Evolutionary conservation across 2,113 vertebrate genomes (phyloP), one percentile per base, ranked within the genome.

Genomic region (Eulacestoma nigropectus): DNA sequence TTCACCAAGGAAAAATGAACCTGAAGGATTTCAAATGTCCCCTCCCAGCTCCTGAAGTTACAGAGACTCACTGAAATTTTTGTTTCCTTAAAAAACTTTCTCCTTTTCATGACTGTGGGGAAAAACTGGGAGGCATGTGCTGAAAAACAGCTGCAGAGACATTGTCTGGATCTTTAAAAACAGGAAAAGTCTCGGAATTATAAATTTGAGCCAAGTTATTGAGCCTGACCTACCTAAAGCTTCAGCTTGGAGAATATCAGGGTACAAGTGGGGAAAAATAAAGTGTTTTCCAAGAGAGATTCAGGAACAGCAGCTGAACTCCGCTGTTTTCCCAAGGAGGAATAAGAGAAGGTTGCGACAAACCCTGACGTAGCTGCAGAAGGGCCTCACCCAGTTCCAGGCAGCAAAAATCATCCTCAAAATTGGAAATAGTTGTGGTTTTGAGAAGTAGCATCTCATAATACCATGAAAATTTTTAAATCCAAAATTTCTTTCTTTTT

Each of bases 391-490:
- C 37, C 13, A 13, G 15, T 10, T 59, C 35, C 49, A 77, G n/a
- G 41, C 53, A 87, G 57, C 25, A 46, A 83, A 64, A 50, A 17
- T 29, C 39, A 29, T 12, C 39, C 39, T 49, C 25, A 29, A 11
- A 16, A 69, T 1, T 56, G 30, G 30, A 64, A 42, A 87, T 21
- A 33, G 11, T 70, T 49, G 11, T 1, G 5, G 13, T 30, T 62
- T 29, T 37, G 11, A 52, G 17, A 13, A 23, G 33, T 22, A 23
- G 32, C 1, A 2, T 5, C 69, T 68, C 15, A 5, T 32, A 55
- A 29, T 9, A 32, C 1, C 10, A 2, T 1, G 3, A 0, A 7
- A 4, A 46, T 7, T 44, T 50, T 49, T 10, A 41, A 47, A 89
- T 20, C 23, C 1, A 37, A 8, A 29, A 37, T 5, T 3, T 21